A percentile compares a stretch with the other conserved stretches of the same genome.
phyloP scores from a whole-genome alignment of 2,888 invertebrate genomes.

The Hirtodrosophila alboralis region DNA sequence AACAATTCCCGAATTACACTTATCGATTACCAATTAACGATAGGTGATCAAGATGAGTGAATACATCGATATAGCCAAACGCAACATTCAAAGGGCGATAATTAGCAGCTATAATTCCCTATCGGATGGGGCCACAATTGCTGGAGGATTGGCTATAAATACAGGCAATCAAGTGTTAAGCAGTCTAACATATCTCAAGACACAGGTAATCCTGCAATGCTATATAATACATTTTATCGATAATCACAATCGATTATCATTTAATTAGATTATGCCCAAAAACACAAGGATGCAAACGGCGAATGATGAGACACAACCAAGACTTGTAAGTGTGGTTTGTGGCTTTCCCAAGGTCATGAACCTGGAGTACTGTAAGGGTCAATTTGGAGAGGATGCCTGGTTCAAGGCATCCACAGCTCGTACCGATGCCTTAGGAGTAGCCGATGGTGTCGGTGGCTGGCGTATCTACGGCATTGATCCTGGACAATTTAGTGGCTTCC shows the following conservation, averaged over 20 bases:
- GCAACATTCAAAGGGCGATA: slow-evolving; percentile 26
- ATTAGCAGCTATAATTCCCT: slow-evolving; percentile 20
- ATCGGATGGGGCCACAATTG: slow-evolving; percentile 1
- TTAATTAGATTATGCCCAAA: no score
- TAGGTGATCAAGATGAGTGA: slow-evolving; percentile 27
- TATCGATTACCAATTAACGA: no score
- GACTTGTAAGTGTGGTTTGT: slow-evolving; percentile 93
- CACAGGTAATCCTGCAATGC: background rate
- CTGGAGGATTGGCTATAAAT: slow-evolving; percentile 6
- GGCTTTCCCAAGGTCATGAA: slow-evolving; percentile 93
- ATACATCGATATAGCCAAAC: slow-evolving; percentile 40
- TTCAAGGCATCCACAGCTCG: slow-evolving; percentile 88
- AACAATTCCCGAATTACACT: no score
- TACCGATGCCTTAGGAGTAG: slow-evolving; percentile 96
- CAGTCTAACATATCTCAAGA: slow-evolving; percentile 10
- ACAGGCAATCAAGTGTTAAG: background rate
- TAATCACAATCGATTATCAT: no score
- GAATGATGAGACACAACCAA: slow-evolving; percentile 84
- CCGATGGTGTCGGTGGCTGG: slow-evolving; percentile 99
- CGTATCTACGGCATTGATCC: slow-evolving; percentile 98
- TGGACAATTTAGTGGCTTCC: slow-evolving; percentile 94
- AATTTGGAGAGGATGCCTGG: slow-evolving; percentile 99
- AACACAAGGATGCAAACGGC: no score
- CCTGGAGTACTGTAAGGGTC: slow-evolving; percentile 90
- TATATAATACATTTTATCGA: no score